Percentiles rank a stretch among this genome's conserved stretches.
These are phyloP conservation scores for Ridgeia piscesae DNA, from an alignment of 1,140 invertebrate genomes.

Conservation along the genomic window DNA sequence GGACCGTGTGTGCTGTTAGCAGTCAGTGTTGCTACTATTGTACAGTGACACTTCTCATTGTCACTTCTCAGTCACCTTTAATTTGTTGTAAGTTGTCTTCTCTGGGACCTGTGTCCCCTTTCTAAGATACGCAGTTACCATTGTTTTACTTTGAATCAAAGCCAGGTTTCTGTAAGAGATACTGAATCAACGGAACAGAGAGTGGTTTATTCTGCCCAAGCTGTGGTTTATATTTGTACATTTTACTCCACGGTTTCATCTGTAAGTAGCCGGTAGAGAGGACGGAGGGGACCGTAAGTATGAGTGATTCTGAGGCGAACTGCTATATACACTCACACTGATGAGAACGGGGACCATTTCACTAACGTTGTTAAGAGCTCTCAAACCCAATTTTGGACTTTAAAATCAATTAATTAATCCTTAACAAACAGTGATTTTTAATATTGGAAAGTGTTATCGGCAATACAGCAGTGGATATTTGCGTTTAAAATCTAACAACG, in stretches of 20 bases:
- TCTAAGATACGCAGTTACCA: not conserved
- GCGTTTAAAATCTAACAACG: too few species aligned
- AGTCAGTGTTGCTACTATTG: not conserved
- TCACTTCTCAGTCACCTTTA: not conserved
- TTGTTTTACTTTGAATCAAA: not conserved
- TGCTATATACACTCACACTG: not conserved
- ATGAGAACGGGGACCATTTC: not conserved
- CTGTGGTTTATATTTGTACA: not conserved
- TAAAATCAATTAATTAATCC: too few species aligned
- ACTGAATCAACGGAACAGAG: not conserved
- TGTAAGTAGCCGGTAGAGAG: not conserved
- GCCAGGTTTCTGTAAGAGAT: not conserved
- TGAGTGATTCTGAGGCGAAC: not conserved
- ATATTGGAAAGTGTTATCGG: too few species aligned
- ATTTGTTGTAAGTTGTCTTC: not conserved
- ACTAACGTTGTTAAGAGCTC: too few species aligned
- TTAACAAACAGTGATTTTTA: too few species aligned
- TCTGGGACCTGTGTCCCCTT: not conserved
- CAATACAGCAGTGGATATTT: too few species aligned
- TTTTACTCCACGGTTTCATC: not conserved
- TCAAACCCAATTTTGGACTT: too few species aligned
- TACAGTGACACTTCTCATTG: not conserved
- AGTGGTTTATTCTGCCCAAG: not conserved
- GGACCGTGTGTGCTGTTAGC: too few species aligned
- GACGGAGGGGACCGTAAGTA: not conserved